Evolutionary conservation across 2,797 vertebrate species (phyloP), one percentile per base, ranked within the genome.

Genomic region (Dendrocincla fuliginosa): DNA sequence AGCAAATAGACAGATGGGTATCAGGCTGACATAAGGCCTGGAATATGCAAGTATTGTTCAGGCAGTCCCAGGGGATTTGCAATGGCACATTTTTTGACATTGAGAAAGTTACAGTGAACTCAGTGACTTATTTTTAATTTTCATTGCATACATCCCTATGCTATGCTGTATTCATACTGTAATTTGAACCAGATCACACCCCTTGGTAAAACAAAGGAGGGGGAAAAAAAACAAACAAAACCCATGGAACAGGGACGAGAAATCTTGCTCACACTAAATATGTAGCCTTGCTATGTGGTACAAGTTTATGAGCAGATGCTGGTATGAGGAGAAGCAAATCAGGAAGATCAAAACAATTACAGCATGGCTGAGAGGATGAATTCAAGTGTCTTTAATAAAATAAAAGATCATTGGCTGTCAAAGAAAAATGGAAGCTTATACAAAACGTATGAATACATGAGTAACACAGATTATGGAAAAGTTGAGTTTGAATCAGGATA

Each of bases 101-200:
- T 87, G 79, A 95, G 76, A 49, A 89, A 60, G 57, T 73, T 78
- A 93, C 67, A 83, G 67, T 64, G 56, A 94, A 27, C 28, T 84
- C 78, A 89, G 64, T 80, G 56, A 83, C 71, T 94, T 96, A 89
- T 89, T 94, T 94, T 89, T 90, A 87, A 68, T 87, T 75, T 94
- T 92, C 4, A 5, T 74, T 89, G 56, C 64, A 82, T 60, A 50
- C n/a, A 93, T 74, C 53, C 16, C 25, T 92, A 46, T 64, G 27
- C 57, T 86, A 37, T 68, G 56, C 42, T 6, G 1, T 60, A 70
- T 90, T 94, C 41, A 42, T 57, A 37, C 14, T 55, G 14, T 87
- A 89, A 82, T 92, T 84, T 70, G 52, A 92, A 83, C 30, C 78
- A 93, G 81, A 94, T 70, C 61, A 70, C 60, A 82, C 18, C 17